Base-by-base conservation (phyloP, 2,113 vertebrate species). In the Thunnus maccoyii region DNA sequence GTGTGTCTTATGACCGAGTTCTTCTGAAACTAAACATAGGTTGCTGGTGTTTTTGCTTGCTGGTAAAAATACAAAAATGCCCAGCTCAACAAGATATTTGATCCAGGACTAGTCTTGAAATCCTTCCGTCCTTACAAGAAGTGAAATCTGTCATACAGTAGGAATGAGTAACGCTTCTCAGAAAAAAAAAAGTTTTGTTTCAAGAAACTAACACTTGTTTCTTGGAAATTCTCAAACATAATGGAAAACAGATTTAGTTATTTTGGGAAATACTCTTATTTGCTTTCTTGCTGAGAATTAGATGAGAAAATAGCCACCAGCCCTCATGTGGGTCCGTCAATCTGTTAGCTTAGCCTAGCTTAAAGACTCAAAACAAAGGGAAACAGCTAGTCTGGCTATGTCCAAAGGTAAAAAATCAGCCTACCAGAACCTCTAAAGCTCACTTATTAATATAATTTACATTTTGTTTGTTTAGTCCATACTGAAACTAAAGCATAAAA, bases 11-110 rank as follows among this genome's bases (percentile, higher is more conserved):
- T 20, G 61, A 69, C 68, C 68, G 30, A 22, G 32, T 46, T 80
- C 62, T 36, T 60, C 57, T 50, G 50, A 64, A 65, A 82, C 22
- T 80, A 68, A 73, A 82, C 64, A 85, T 52, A 41, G 52, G n/a
- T 48, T 22, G 1, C 69, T 51, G 48, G 17, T 20, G 51, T 68
- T 64, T 73, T 65, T 47, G 22, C 25, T 5, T 2, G 60, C 48
- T 44, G 65, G 41, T 61, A 36, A 47, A 81, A 80, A 69, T 14
- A 58, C 4, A 69, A 3, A 63, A 75, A 75, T 22, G 46, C 13
- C 57, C 72, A 54, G 55, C 44, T 78, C 57, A 63, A 58, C 48
- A 55, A 57, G 61, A 25, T 47, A 67, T 68, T 76, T 36, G n/a
- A 72, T 70, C 1, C 3, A n/a, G 8, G 51, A 27, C 41, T 51